phyloP scores from a whole-genome alignment of 2,797 vertebrate genomes.

The Knipowitschia caucasica region DNA sequence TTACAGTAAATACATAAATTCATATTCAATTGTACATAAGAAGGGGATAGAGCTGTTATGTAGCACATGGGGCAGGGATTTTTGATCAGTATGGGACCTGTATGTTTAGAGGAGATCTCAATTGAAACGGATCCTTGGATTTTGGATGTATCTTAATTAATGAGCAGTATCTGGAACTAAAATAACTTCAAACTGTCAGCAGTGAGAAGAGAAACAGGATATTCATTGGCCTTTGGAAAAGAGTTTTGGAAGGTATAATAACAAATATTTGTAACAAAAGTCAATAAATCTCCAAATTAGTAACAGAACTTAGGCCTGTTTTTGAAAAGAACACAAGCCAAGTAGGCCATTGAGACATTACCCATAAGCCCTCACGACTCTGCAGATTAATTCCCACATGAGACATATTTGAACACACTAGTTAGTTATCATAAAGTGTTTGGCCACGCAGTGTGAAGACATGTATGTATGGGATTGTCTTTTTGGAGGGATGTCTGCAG shows the following conservation, averaged over 20 bases:
- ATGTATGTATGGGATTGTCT: constrained; percentile 75
- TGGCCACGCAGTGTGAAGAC: constrained; percentile 64
- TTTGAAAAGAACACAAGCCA: constrained; percentile 3
- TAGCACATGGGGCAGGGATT: too few relatives aligned
- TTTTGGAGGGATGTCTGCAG: constrained; percentile 67
- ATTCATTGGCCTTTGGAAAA: not conserved
- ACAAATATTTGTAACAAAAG: not conserved
- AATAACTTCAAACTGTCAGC: not conserved
- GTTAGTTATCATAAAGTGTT: constrained; percentile 62
- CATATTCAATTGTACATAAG: too few relatives aligned
- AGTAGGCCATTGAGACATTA: constrained; percentile 18
- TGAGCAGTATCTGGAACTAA: too few relatives aligned
- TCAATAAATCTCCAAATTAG: not conserved
- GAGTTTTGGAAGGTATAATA: not conserved
- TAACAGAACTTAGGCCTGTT: not conserved
- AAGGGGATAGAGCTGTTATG: too few relatives aligned
- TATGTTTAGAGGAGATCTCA: too few relatives aligned
- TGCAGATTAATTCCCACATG: constrained; percentile 54
- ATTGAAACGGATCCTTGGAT: too few relatives aligned
- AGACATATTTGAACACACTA: constrained; percentile 64
- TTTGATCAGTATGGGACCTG: too few relatives aligned
- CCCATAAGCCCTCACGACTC: constrained; percentile 16
- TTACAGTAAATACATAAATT: too few relatives aligned
- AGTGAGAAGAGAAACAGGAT: not conserved
- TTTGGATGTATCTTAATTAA: too few relatives aligned